Base-by-base conservation (phyloP, 1,140 invertebrate genomes). In the Orchesella cincta region DNA sequence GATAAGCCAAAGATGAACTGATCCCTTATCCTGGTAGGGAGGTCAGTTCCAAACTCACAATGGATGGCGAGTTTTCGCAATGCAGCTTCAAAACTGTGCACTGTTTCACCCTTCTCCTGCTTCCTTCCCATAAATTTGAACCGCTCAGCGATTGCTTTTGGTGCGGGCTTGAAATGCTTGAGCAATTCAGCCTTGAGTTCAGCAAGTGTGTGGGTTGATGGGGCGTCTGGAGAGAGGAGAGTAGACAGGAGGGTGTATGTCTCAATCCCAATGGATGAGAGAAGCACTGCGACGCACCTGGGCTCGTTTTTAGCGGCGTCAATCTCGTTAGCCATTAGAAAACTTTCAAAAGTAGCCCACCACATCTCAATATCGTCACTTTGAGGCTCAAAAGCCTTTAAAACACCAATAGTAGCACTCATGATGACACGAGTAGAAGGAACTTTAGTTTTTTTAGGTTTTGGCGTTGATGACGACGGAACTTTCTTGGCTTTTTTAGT, bases 1-100 rank as follows among this genome's bases (percentile, higher is more conserved):
- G 20, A 23, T 5, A 81, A 26, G 1, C 80, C 76, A 28, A 80
- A 73, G 20, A 81, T 74, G 18, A 81, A 78, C 51, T 64, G 74
- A 75, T 81, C 80, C 20, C 80, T 29, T 28, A 81, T 64, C 1
- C 57, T 28, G 14, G 26, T 54, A 5, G 81, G 76, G 46, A 81
- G 64, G 26, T 77, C 57, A 28, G 23, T 62, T 1, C 46, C 70
- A 73, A 80, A 81, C 51, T 78, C 76, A 29, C 80, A 81, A 31
- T 78, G 54, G 34, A 64, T 31, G 16, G 80, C 76, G 8, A 81
- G 52, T 31, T 76, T 80, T 0, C 76, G 51, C 36, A 81, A 67
- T 28, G 81, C 80, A 3, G 80, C 73, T 20, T 76, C 18, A 54
- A 72, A 81, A 12, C 28, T 23, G 16, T 70, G 33, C 3, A 80